These are phyloP conservation scores for Baronia brevicornis DNA, from an alignment of 2,888 invertebrate genomes.

Conservation along the genomic window DNA sequence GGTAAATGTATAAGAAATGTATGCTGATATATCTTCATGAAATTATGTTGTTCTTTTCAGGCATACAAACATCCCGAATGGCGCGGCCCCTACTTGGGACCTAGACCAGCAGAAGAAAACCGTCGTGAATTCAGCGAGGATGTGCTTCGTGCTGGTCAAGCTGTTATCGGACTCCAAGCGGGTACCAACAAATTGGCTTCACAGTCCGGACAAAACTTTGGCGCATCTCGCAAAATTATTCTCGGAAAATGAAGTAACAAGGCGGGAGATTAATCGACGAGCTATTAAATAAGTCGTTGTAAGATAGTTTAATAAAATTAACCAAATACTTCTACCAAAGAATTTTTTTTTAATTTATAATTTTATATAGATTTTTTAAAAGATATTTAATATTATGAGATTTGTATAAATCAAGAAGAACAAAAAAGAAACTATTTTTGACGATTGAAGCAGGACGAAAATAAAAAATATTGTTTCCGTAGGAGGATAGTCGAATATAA, in stretches of 20 bases:
- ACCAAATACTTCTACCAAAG: no score
- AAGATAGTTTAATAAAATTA: no score
- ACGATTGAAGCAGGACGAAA: no score
- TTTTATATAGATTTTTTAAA: no score
- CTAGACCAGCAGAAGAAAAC: conserved; percentile 90
- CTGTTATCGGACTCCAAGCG: conserved; percentile 90
- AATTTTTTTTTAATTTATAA: no score
- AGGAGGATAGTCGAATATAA: no score
- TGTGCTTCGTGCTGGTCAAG: conserved; percentile 87
- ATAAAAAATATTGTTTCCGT: no score
- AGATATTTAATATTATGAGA: no score
- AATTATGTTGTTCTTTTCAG: conserved; percentile 43
- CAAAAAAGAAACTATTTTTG: no score
- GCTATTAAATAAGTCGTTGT: not conserved
- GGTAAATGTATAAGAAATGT: no score
- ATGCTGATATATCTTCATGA: no score
- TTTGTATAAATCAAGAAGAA: no score
- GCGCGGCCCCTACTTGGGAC: conserved; percentile 88
- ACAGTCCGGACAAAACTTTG: conserved; percentile 91
- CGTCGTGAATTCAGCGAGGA: conserved; percentile 87
- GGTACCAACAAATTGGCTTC: conserved; percentile 90
- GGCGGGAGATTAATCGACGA: conserved; percentile 11
- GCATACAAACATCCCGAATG: conserved; percentile 89
- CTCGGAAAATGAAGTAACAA: conserved; percentile 78
- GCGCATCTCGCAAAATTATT: conserved; percentile 88